Evolutionary conservation across 30 jellyfish, hydroid and myxozoan species (phyloP).

Genomic region (Aurelia sp.): DNA sequence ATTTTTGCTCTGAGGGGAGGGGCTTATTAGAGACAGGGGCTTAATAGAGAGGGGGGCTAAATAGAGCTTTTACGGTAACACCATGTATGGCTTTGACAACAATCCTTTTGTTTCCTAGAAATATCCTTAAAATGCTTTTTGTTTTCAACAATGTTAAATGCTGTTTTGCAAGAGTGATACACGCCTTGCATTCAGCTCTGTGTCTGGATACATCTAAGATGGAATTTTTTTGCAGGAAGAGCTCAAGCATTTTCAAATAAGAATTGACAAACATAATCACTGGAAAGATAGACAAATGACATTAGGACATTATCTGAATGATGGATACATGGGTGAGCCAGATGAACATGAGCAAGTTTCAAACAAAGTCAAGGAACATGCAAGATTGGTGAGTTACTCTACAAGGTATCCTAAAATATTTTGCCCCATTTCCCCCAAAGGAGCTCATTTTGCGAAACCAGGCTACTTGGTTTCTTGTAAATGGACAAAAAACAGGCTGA

Average conservation of each 20-base stretch:
- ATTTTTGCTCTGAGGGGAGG: too few relatives aligned
- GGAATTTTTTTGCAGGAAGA: conserved; percentile 63
- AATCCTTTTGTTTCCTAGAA: too few relatives aligned
- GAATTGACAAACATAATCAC: conserved; percentile 73
- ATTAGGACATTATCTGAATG: conserved; percentile 29
- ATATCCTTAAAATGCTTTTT: too few relatives aligned
- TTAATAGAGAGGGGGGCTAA: too few relatives aligned
- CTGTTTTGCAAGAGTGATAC: neutral
- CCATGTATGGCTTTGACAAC: too few relatives aligned
- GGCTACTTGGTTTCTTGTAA: neutral
- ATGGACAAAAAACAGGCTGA: neutral
- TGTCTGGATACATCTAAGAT: neutral
- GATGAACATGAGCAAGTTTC: conserved; percentile 22
- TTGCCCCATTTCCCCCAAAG: neutral
- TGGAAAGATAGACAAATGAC: conserved; percentile 71
- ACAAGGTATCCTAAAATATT: neutral
- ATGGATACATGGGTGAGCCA: conserved; percentile 49
- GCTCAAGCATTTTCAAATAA: conserved; percentile 68
- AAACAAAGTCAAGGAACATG: conserved; percentile 63
- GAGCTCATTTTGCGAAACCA: neutral
- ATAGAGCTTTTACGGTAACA: too few relatives aligned
- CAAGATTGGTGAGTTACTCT: conserved; percentile 51
- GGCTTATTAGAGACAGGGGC: too few relatives aligned
- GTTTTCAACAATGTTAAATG: too few relatives aligned
- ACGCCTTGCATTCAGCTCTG: neutral